Conservation (phyloP, 1,140 invertebrate genomes). For the Drosophila neocordata region DNA sequence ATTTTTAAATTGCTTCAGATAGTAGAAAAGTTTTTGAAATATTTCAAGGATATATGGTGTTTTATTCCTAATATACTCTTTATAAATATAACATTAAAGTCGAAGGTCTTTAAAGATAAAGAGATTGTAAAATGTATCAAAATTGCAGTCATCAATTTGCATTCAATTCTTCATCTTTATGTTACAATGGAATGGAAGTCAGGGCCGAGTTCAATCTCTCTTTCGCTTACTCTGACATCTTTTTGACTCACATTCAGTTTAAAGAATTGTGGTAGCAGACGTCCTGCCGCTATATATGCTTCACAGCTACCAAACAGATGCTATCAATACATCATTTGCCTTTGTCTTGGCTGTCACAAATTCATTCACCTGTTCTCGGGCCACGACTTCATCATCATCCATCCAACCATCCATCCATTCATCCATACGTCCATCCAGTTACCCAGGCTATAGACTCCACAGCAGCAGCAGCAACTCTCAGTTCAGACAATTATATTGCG, state of each 20-base stretch:
- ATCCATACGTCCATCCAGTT: conserved; percentile 20
- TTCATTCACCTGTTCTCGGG: conserved; percentile 79
- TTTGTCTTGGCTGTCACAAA: conserved; percentile 77
- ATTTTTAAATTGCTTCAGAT: too few species aligned
- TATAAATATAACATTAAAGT: neutral
- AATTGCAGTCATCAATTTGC: conserved; percentile 68
- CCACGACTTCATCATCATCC: conserved; percentile 70
- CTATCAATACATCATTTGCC: conserved; percentile 80
- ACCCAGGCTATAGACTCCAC: conserved; percentile 7
- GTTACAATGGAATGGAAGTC: conserved; percentile 39
- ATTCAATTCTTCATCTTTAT: conserved; percentile 28
- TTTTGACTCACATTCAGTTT: conserved; percentile 51
- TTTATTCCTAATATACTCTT: neutral
- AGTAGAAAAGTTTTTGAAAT: too few species aligned
- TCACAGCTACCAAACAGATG: conserved; percentile 72
- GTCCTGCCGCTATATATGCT: conserved; percentile 69
- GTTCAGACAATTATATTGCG: conserved; percentile 76
- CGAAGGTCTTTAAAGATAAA: conserved; percentile 6
- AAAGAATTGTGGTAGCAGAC: conserved; percentile 52
- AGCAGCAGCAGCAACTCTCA: conserved; percentile 38
- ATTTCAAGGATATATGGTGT: too few species aligned
- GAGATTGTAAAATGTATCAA: conserved; percentile 36
- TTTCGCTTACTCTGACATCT: conserved; percentile 26
- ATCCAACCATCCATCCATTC: conserved; percentile 9
- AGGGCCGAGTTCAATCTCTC: conserved; percentile 2